These are phyloP conservation scores for Electrona antarctica DNA, from an alignment of 2,113 vertebrate species.

Conservation along the genomic window DNA sequence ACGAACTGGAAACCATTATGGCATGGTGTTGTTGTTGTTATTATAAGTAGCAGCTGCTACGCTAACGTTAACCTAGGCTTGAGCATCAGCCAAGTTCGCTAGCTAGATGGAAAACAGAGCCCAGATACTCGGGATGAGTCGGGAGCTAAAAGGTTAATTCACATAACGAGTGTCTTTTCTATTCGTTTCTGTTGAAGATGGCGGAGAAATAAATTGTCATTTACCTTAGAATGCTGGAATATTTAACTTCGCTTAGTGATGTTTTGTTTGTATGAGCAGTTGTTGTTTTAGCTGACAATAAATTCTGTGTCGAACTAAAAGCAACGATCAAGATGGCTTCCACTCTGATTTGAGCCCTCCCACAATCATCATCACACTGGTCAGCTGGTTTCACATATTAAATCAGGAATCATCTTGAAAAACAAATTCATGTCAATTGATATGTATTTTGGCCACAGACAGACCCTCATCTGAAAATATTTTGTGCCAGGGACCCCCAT, in stretches of 20 bases:
- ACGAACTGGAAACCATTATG: no score
- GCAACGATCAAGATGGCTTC: conserved; percentile 88
- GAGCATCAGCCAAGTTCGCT: conserved; percentile 37
- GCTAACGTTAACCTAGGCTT: conserved; percentile 8
- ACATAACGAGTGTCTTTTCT: background rate
- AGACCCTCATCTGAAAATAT: no score
- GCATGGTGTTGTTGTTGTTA: no score
- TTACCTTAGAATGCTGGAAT: conserved; percentile 68
- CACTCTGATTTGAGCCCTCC: conserved; percentile 84
- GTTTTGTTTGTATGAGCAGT: conserved; percentile 54
- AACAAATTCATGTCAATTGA: no score
- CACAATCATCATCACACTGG: conserved; percentile 30
- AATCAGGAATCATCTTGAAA: conserved; percentile 42
- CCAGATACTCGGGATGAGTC: accelerated
- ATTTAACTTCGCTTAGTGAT: conserved; percentile 46
- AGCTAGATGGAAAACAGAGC: background rate
- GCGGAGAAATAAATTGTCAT: background rate
- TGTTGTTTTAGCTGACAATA: conserved; percentile 59
- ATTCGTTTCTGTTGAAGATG: no score
- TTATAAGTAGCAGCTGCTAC: background rate
- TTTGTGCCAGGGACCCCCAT: no score
- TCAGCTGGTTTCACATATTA: conserved; percentile 74
- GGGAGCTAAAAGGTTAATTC: no score
- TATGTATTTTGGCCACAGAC: no score
- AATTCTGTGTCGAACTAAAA: conserved; percentile 64